Percentiles rank a stretch among this genome's conserved stretches.
phyloP scores from a whole-genome alignment of 2,797 vertebrate genomes.

The Myoxocephalus aenaeus region DNA sequence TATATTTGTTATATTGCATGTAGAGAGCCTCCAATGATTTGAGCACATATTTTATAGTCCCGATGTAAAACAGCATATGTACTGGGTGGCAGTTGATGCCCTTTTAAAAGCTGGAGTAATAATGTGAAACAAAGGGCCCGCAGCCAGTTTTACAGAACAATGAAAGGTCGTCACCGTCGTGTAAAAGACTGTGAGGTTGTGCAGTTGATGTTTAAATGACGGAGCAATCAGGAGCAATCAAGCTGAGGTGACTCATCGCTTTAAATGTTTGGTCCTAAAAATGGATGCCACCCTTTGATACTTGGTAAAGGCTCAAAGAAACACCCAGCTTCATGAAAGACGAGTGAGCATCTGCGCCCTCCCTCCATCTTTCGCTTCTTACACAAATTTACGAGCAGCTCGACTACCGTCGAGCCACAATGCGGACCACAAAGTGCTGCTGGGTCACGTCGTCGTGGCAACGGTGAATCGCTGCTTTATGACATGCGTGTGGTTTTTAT shows the following conservation, averaged over 20 bases:
- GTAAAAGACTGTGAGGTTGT: slow-evolving; percentile 51
- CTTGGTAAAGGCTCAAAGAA: slow-evolving; percentile 56
- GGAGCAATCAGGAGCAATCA: slow-evolving; percentile 66
- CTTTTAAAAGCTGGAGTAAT: slow-evolving; percentile 62
- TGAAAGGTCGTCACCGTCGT: slow-evolving; percentile 57
- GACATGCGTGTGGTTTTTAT: slow-evolving; percentile 49
- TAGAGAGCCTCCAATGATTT: slow-evolving; percentile 38
- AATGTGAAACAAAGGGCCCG: slow-evolving; percentile 65
- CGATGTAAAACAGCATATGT: slow-evolving; percentile 61
- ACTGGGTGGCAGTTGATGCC: slow-evolving; percentile 51
- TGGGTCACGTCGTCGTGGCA: slow-evolving; percentile 40
- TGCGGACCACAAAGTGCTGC: slow-evolving; percentile 55
- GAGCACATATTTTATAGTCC: slow-evolving; percentile 36
- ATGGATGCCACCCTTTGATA: slow-evolving; percentile 60
- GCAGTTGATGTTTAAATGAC: slow-evolving; percentile 72
- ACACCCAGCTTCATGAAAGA: slow-evolving; percentile 69
- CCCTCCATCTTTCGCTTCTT: slow-evolving; percentile 58
- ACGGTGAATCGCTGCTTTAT: slow-evolving; percentile 55
- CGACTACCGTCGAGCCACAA: slow-evolving; percentile 64
- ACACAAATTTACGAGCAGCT: slow-evolving; percentile 66
- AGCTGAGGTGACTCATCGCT: slow-evolving; percentile 74
- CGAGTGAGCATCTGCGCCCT: slow-evolving; percentile 42
- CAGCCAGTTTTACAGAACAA: slow-evolving; percentile 64
- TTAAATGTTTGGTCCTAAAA: slow-evolving; percentile 78
- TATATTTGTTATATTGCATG: slow-evolving; percentile 29